Evolutionary conservation across 1,140 invertebrate genomes (phyloP).

Genomic region (Polyergus mexicanus): DNA sequence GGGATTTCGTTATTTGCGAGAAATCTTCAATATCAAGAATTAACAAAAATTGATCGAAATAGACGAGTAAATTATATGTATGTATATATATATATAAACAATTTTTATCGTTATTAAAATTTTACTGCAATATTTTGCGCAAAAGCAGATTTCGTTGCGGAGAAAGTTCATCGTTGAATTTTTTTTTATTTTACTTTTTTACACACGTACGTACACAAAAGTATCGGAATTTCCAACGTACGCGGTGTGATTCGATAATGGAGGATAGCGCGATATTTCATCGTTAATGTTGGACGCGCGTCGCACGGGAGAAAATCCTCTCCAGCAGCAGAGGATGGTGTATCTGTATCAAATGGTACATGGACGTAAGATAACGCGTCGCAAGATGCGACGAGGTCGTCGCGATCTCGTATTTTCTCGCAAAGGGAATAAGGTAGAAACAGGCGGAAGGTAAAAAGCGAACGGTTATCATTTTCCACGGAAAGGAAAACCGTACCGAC

Average conservation of each 20-base stretch:
- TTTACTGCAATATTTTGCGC: not conserved
- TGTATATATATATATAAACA: not conserved
- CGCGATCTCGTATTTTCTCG: conserved; percentile 46
- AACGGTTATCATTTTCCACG: conserved; percentile 22
- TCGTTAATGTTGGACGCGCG: conserved; percentile 31
- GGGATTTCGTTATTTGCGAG: not conserved
- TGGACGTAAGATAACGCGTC: conserved; percentile 50
- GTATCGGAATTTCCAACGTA: conserved; percentile 36
- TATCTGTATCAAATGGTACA: conserved; percentile 59
- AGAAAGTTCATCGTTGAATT: not conserved
- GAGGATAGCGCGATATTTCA: conserved; percentile 43
- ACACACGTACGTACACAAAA: not conserved
- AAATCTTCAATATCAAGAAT: not conserved
- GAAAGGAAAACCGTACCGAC: not conserved
- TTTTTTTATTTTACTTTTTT: not conserved
- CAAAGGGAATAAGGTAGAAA: not conserved
- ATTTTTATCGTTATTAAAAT: not conserved
- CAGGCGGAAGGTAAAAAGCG: not conserved
- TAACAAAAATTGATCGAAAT: not conserved
- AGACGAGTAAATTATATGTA: not conserved
- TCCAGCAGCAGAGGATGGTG: not conserved
- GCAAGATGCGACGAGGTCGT: conserved; percentile 9
- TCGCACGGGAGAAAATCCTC: conserved; percentile 5
- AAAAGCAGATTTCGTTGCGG: not conserved
- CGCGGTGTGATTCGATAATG: conserved; percentile 39